A percentile compares a stretch with the other conserved stretches of the same genome.
phyloP scores from a whole-genome alignment of 2,888 invertebrate species.

The Drosophila longiperda region DNA sequence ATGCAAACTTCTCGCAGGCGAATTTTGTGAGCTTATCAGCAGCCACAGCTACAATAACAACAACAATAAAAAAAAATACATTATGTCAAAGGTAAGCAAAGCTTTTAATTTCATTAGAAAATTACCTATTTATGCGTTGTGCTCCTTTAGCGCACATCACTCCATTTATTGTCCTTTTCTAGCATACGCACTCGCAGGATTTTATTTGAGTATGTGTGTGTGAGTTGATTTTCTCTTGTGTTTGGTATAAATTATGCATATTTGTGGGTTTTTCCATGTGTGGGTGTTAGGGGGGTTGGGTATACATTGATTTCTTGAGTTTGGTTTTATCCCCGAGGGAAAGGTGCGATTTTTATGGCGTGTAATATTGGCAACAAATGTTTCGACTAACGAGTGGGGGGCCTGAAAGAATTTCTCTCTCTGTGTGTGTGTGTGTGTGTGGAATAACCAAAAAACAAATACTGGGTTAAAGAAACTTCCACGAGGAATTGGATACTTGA shows the following conservation, averaged over 20 bases:
- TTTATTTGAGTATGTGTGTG: slow-evolving; percentile 45
- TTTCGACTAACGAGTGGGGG: neutral
- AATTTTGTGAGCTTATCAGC: slow-evolving; percentile 43
- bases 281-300: neutral
- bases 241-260: slow-evolving; percentile 69
- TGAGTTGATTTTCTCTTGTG: slow-evolving; percentile 61
- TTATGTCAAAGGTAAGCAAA: slow-evolving; percentile 77
- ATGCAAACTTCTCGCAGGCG: slow-evolving; percentile 29
- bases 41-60: slow-evolving; percentile 13
- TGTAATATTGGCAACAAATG: slow-evolving; percentile 63
- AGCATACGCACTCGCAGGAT: slow-evolving; percentile 23
- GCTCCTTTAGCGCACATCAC: slow-evolving; percentile 7
- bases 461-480: slow-evolving; percentile 1
- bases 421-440: neutral
- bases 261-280: slow-evolving; percentile 53
- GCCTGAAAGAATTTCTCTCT: neutral
- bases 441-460: slow-evolving; percentile 17
- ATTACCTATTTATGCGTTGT: slow-evolving; percentile 64
- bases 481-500: slow-evolving; percentile 17
- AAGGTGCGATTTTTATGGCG: slow-evolving; percentile 62
- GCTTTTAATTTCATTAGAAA: slow-evolving; percentile 71
- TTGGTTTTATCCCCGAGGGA: slow-evolving; percentile 13
- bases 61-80: slow-evolving; percentile 27
- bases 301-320: slow-evolving; percentile 63
- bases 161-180: slow-evolving; percentile 16